Conservation (phyloP, 2,888 invertebrate genomes). For the Drosophila maculinotata region DNA sequence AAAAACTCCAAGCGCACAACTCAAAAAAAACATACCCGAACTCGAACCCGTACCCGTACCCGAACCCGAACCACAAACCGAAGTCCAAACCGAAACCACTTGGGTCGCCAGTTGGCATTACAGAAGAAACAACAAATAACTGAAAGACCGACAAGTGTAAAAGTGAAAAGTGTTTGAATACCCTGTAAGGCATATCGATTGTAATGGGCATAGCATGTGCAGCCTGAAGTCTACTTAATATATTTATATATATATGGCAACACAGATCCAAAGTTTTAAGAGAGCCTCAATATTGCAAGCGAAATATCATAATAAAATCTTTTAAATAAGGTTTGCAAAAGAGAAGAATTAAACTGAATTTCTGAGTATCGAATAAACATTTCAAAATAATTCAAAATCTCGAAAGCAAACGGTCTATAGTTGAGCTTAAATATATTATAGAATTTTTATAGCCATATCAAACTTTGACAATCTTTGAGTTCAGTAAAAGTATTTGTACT, state of each 20-base stretch:
- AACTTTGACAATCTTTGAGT: no score
- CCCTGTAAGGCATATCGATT: conserved; percentile 16
- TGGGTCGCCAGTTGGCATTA: conserved; percentile 14
- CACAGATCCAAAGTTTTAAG: no score
- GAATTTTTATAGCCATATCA: no score
- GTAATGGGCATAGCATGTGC: no score
- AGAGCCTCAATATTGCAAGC: no score
- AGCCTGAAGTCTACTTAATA: no score
- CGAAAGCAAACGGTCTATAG: no score
- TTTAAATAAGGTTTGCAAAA: no score
- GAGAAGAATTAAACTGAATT: no score
- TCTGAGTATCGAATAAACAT: not conserved
- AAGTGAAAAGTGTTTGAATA: conserved; percentile 52
- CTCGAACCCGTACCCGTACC: conserved; percentile 11
- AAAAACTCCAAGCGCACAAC: conserved; percentile 5
- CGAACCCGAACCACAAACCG: conserved; percentile 14
- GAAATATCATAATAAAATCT: no score
- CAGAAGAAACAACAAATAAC: conserved; percentile 5
- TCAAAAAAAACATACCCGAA: conserved; percentile 12
- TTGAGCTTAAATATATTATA: no score
- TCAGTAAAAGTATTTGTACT: not conserved
- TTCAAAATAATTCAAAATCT: not conserved
- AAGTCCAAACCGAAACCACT: conserved; percentile 32
- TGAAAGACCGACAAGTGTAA: conserved; percentile 33
- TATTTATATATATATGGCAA: no score